phyloP scores from a whole-genome alignment of 2,113 vertebrate species.

The Penelope pileata region DNA sequence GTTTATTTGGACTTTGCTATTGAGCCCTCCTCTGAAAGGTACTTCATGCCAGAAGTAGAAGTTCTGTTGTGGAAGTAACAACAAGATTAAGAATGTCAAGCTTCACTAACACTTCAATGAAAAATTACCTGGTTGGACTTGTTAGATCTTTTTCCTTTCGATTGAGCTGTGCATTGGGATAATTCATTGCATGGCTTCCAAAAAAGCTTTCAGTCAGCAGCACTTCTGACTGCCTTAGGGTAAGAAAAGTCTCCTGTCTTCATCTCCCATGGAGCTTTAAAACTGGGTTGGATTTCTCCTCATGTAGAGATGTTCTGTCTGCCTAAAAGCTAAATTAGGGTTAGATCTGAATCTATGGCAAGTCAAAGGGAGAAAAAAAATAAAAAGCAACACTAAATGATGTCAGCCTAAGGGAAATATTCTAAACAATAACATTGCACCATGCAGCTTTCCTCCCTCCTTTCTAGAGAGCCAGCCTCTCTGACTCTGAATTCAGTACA shows the following conservation, averaged over 20 bases:
- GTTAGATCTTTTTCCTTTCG: slow-evolving; percentile 54
- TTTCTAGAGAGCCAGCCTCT: not conserved
- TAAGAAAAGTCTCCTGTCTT: slow-evolving; percentile 19
- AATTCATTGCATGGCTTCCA: slow-evolving; percentile 25
- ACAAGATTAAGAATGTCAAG: not conserved
- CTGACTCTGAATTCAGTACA: not conserved
- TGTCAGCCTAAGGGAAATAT: not conserved
- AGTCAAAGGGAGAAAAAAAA: not conserved
- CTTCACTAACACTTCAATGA: slow-evolving; percentile 35
- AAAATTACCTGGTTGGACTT: not conserved
- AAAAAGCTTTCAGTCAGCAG: slow-evolving; percentile 51
- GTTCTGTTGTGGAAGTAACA: not conserved
- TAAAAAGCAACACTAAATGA: not conserved
- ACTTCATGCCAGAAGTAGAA: not conserved
- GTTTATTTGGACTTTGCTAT: not conserved
- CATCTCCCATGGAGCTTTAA: slow-evolving; percentile 3
- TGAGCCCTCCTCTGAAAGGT: not conserved
- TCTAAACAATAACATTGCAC: not conserved
- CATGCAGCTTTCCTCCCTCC: not conserved
- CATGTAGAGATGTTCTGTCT: not conserved
- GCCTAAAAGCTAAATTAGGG: not conserved
- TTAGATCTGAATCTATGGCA: not conserved
- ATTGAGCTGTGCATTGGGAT: slow-evolving; percentile 9
- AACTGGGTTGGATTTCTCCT: slow-evolving; percentile 23
- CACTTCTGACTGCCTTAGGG: not conserved